These are phyloP conservation scores for Trachelus troglodyta DNA, from an alignment of 2,888 invertebrate genomes.

Conservation along the genomic window DNA sequence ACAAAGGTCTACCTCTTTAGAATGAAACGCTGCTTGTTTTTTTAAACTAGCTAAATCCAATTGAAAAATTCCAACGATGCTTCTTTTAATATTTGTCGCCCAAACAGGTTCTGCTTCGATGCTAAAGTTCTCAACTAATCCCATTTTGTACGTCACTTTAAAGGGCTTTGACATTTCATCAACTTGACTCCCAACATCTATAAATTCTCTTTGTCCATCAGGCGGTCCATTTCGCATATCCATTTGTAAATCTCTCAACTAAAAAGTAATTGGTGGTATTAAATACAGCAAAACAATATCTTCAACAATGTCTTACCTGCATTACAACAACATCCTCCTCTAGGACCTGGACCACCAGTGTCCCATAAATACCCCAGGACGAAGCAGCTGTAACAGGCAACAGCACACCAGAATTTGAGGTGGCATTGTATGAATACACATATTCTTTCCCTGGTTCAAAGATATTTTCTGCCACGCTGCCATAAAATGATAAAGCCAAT, in stretches of 20 bases:
- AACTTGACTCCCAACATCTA: constrained; percentile 35
- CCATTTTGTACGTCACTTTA: constrained; percentile 48
- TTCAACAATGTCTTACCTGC: constrained; percentile 43
- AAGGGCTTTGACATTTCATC: constrained; percentile 55
- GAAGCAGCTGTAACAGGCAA: constrained; percentile 56
- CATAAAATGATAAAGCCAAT: not conserved
- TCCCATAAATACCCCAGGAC: constrained; percentile 56
- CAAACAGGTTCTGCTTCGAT: constrained; percentile 70
- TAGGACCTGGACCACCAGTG: constrained; percentile 45
- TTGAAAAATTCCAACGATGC: constrained; percentile 75
- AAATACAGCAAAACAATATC: not conserved
- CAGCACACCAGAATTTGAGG: constrained; percentile 55
- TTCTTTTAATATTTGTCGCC: constrained; percentile 77
- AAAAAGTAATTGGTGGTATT: constrained; percentile 16
- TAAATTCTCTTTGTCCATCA: constrained; percentile 28
- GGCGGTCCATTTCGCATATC: constrained; percentile 50
- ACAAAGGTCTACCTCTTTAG: constrained; percentile 47
- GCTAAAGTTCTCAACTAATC: constrained; percentile 56
- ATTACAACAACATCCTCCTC: constrained; percentile 42
- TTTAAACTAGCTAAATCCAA: constrained; percentile 65
- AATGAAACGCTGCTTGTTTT: constrained; percentile 53
- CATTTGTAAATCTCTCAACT: constrained; percentile 54
- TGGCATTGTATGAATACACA: constrained; percentile 54
- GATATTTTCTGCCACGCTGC: not conserved
- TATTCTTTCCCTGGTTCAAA: constrained; percentile 57